phyloP scores from a whole-genome alignment of 2,888 invertebrate genomes.

The Lomographa bimaculata region DNA sequence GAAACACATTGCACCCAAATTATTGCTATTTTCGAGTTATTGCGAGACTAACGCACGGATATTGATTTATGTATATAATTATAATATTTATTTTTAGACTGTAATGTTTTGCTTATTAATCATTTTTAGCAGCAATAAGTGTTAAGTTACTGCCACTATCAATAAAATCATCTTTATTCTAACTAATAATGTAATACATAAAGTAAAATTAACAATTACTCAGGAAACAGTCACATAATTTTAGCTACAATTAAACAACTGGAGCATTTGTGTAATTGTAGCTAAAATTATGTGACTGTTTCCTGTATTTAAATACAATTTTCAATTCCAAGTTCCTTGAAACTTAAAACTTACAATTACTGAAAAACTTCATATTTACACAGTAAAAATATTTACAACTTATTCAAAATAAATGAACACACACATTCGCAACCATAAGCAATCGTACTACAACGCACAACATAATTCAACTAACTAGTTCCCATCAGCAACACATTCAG shows the following conservation, averaged over 20 bases:
- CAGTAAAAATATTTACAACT: slow-evolving; percentile 69
- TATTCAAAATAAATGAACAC: slow-evolving; percentile 57
- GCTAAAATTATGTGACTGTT: too few species aligned
- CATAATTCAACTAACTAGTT: slow-evolving; percentile 38
- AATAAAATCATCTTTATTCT: slow-evolving; percentile 33
- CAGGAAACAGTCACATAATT: slow-evolving; percentile 20
- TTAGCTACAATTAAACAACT: slow-evolving; percentile 19
- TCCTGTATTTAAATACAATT: slow-evolving; percentile 41
- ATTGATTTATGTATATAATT: too few species aligned
- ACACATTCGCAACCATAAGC: slow-evolving; percentile 42
- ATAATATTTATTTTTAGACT: too few species aligned
- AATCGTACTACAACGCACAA: slow-evolving; percentile 70
- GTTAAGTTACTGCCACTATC: slow-evolving; percentile 54
- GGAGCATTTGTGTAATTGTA: too few species aligned
- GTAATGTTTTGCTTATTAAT: slow-evolving; percentile 60
- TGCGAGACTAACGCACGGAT: too few species aligned
- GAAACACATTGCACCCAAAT: too few species aligned
- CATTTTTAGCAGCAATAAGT: slow-evolving; percentile 71
- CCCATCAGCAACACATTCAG: slow-evolving; percentile 38
- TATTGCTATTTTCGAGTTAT: too few species aligned
- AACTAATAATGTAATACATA: slow-evolving; percentile 24
- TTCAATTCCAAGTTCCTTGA: slow-evolving; percentile 46
- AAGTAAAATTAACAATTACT: slow-evolving; percentile 7
- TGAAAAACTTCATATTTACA: slow-evolving; percentile 60
- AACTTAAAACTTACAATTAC: slow-evolving; percentile 75